A percentile compares a stretch with the other conserved stretches of the same genome.
These are phyloP conservation scores for Ptychochromis oligacanthus DNA, from an alignment of 2,113 vertebrate genomes.

Conservation along the genomic window DNA sequence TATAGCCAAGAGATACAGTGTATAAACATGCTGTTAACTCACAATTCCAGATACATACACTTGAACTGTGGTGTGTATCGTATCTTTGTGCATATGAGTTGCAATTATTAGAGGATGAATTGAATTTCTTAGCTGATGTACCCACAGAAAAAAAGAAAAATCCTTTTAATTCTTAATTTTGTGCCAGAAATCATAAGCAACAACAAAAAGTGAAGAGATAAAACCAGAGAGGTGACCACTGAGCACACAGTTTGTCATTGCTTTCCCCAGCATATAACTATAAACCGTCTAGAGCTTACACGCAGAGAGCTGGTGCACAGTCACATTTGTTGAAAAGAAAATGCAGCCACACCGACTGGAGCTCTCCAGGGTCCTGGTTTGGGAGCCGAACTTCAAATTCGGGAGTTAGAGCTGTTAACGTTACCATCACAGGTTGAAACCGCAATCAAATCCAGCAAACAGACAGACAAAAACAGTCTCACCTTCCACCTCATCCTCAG, in stretches of 20 bases:
- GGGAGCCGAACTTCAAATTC: background rate
- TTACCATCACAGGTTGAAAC: background rate
- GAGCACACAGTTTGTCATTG: background rate
- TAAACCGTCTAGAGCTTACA: background rate
- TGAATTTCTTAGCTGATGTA: background rate
- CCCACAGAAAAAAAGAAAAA: background rate
- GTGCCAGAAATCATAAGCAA: background rate
- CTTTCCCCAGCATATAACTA: background rate
- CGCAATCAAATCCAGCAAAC: background rate
- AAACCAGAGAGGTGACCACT: no score
- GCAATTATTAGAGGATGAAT: background rate
- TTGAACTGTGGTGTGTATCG: background rate
- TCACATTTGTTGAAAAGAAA: background rate
- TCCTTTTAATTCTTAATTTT: background rate
- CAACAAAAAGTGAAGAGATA: background rate
- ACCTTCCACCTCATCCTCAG: slow-evolving; percentile 96
- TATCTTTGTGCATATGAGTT: no score
- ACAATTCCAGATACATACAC: background rate
- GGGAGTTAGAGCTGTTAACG: background rate
- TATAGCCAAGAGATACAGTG: background rate
- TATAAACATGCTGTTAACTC: background rate
- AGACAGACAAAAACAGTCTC: slow-evolving; percentile 57
- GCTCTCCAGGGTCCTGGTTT: slow-evolving; percentile 62
- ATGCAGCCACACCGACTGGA: background rate
- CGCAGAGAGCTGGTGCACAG: background rate